Percentiles rank a stretch among this genome's conserved stretches.
Conservation (phyloP, 2,888 invertebrate species). For the Brachyptera risi region DNA sequence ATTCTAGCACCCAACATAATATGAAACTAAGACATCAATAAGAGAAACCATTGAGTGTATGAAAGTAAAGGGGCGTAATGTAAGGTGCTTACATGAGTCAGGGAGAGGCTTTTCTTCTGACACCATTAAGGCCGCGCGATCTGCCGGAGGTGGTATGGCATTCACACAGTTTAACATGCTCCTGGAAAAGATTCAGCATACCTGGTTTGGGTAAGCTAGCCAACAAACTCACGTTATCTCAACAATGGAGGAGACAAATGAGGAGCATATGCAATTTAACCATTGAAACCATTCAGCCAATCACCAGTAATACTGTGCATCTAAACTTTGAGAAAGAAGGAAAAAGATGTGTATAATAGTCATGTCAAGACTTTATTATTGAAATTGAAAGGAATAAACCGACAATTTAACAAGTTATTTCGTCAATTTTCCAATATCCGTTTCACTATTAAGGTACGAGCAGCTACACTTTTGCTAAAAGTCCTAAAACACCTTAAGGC, state of each 20-base stretch:
- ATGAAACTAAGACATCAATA: constrained; percentile 6
- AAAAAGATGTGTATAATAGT: background rate
- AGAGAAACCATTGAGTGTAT: constrained; percentile 33
- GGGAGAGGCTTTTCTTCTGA: constrained; percentile 74
- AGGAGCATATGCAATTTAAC: no score
- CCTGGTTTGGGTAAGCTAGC: constrained; percentile 50
- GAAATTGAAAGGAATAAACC: constrained; percentile 7
- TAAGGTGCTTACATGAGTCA: constrained; percentile 70
- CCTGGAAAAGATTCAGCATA: constrained; percentile 61
- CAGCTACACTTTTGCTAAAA: constrained; percentile 13
- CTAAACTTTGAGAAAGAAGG: constrained; percentile 5
- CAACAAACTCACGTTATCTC: constrained; percentile 36
- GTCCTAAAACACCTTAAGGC: no score
- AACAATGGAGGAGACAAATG: background rate
- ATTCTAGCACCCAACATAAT: constrained; percentile 22
- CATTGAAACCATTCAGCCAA: background rate
- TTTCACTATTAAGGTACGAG: constrained; percentile 9
- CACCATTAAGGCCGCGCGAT: constrained; percentile 71
- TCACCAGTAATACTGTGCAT: background rate
- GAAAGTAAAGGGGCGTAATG: constrained; percentile 37
- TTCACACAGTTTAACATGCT: constrained; percentile 96
- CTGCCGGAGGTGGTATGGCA: constrained; percentile 81
- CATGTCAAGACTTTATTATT: background rate
- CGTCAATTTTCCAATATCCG: background rate
- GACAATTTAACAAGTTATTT: background rate